Evolutionary conservation across 2,797 vertebrate species (phyloP).

Genomic region (Arnoldichthys spilopterus): DNA sequence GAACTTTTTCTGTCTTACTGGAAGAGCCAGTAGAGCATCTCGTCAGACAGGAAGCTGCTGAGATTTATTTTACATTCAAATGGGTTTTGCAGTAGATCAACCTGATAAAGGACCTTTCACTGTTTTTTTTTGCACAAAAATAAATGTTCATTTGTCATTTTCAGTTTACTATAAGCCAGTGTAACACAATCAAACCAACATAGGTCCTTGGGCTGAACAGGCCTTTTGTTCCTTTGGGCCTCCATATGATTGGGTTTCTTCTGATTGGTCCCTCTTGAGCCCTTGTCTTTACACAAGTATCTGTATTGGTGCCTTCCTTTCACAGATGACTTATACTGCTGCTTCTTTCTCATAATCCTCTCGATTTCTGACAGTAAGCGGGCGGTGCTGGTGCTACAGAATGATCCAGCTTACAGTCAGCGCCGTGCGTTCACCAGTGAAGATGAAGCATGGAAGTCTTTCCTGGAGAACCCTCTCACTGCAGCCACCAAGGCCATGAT

Average conservation of each 20-base stretch:
- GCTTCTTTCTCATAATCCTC: slow-evolving; percentile 12
- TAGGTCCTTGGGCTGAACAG: slow-evolving; percentile 7
- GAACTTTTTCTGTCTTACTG: slow-evolving; percentile 65
- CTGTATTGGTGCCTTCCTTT: neutral
- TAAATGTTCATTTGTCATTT: slow-evolving; percentile 56
- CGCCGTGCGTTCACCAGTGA: slow-evolving; percentile 94
- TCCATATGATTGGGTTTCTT: neutral
- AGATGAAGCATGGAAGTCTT: slow-evolving; percentile 98
- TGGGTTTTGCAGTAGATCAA: slow-evolving; percentile 72
- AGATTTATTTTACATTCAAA: slow-evolving; percentile 78
- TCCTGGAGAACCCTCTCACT: slow-evolving; percentile 97
- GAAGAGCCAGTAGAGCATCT: slow-evolving; percentile 77
- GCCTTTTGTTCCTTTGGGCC: neutral
- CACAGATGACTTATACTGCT: neutral
- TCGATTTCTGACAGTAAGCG: slow-evolving; percentile 85
- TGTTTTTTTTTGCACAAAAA: slow-evolving; percentile 29
- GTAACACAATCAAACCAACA: slow-evolving; percentile 30
- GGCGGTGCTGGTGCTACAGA: slow-evolving; percentile 95
- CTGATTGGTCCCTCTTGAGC: slow-evolving; percentile 7
- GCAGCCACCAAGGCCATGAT: slow-evolving; percentile 99
- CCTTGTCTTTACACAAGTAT: slow-evolving; percentile 11
- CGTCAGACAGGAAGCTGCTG: slow-evolving; percentile 62
- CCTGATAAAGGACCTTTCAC: slow-evolving; percentile 59
- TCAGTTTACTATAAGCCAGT: neutral
- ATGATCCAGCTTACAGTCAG: slow-evolving; percentile 89